phyloP scores from a whole-genome alignment of 2,113 vertebrate species.

The Vireo altiloquus region DNA sequence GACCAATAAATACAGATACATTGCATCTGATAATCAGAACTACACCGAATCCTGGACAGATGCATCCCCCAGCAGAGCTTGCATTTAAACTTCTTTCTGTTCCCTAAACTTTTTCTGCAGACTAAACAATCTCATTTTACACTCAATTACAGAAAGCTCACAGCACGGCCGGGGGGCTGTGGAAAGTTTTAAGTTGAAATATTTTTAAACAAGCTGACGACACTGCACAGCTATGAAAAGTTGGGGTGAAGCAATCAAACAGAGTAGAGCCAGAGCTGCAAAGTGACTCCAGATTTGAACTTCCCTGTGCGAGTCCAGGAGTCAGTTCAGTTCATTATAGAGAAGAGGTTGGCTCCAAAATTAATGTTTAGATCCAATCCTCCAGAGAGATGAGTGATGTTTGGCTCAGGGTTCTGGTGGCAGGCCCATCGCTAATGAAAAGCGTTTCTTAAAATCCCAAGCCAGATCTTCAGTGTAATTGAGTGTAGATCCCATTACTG shows the following conservation, averaged over 20 bases:
- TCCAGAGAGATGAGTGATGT: slow-evolving; percentile 39
- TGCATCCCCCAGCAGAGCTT: not conserved
- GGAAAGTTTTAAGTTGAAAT: slow-evolving; percentile 35
- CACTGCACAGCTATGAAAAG: slow-evolving; percentile 34
- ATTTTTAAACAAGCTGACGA: slow-evolving; percentile 53
- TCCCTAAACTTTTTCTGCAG: slow-evolving; percentile 2
- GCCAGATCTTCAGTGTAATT: slow-evolving; percentile 44
- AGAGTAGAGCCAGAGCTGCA: slow-evolving; percentile 31
- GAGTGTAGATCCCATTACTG: slow-evolving; percentile 1
- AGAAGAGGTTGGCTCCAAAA: slow-evolving; percentile 50
- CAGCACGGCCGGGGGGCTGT: not conserved
- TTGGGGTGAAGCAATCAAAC: slow-evolving; percentile 31
- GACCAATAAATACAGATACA: not conserved
- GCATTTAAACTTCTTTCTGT: not conserved
- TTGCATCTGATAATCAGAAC: not conserved
- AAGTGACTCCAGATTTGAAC: slow-evolving; percentile 59
- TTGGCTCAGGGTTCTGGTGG: slow-evolving; percentile 52
- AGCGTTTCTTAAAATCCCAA: slow-evolving; percentile 43
- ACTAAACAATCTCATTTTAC: slow-evolving; percentile 59
- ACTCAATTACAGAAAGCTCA: slow-evolving; percentile 16
- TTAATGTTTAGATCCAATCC: slow-evolving; percentile 52
- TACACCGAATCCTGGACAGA: not conserved
- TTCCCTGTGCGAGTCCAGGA: not conserved
- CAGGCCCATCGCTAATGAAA: slow-evolving; percentile 51
- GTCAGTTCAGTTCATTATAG: slow-evolving; percentile 51